Evolutionary conservation across 2,113 vertebrate species (phyloP), one percentile per base, ranked within the genome.

Genomic region (Eublepharis macularius): DNA sequence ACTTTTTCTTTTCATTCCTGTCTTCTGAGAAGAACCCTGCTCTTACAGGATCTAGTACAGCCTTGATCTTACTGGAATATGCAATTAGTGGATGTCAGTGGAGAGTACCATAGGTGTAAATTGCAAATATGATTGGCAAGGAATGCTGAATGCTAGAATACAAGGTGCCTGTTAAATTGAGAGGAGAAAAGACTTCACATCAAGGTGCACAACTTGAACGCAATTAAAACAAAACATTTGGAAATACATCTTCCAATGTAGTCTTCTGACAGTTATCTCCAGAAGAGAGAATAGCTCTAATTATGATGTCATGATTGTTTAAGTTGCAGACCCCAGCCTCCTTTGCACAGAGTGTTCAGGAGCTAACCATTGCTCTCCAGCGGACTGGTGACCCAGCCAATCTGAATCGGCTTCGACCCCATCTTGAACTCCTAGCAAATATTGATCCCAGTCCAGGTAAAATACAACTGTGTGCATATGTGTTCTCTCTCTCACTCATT

Each of bases 301-400:
- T 95, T 69, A 93, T 92, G 89, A 45, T 81, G 19, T 74, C 2
- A 34, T 16, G 74, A 36, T 74, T 93, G 93, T 87, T 86, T 91
- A 95, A 99, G 99, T 97, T 99, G 96, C 99, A 99, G 98, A 99
- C 99, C 78, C 99, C 99, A 70, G 99, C 98, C 63, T 99, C 99
- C 0, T 99, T 99, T 96, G 98, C 98, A 87, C 99, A 99, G 95
- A 99, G 99, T 90, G 98, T 99, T 88, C 99, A 99, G 96, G 99
- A 99, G 93, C 94, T 99, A 95, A 99, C 98, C 34, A 99, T 99
- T 94, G 99, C 99, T 80, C 97, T 99, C 81, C 99, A 99, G 95
- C 96, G 99, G 87, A 99, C 99, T 78, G 98, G 99, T 91, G 99
- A 99, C 89, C 99, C 99, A 77, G 99, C 99, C 45, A 99, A 99